A percentile compares a stretch with the other conserved stretches of the same genome.
Conservation (phyloP, 2,797 vertebrate species). For the Mormyrus hasselquistii region DNA sequence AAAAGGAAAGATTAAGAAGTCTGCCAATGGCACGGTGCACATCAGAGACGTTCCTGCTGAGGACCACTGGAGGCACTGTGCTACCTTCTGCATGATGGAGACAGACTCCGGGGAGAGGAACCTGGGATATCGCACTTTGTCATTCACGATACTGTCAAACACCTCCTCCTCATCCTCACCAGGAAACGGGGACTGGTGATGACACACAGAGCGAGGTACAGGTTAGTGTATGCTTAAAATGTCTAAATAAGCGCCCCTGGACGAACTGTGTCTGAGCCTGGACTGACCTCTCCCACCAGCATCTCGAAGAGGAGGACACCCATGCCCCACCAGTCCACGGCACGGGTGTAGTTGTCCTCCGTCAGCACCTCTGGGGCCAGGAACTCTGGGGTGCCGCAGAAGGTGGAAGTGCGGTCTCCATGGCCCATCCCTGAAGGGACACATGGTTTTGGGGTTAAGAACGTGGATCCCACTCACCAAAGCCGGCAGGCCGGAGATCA, state of each 20-base stretch:
- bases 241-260: background rate
- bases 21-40: background rate
- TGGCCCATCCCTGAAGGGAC: constrained; percentile 74
- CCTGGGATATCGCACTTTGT: constrained; percentile 74
- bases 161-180: constrained; percentile 94
- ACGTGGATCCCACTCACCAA: background rate
- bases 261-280: background rate
- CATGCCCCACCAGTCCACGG: constrained; percentile 96
- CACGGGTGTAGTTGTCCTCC: constrained; percentile 80
- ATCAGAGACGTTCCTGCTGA: background rate
- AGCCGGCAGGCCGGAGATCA: background rate
- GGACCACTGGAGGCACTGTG: background rate
- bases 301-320: constrained; percentile 93
- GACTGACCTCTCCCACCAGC: constrained; percentile 89
- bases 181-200: constrained; percentile 80
- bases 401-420: constrained; percentile 84
- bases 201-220: constrained; percentile 9
- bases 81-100: constrained; percentile 79
- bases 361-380: constrained; percentile 91
- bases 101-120: constrained; percentile 73
- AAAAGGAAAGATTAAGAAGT: background rate
- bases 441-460: background rate
- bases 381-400: constrained; percentile 94
- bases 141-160: constrained; percentile 91
- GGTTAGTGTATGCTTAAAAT: background rate